These are phyloP conservation scores for Andinoacara biseriatus DNA, from an alignment of 2,113 vertebrate genomes.

Conservation along the genomic window DNA sequence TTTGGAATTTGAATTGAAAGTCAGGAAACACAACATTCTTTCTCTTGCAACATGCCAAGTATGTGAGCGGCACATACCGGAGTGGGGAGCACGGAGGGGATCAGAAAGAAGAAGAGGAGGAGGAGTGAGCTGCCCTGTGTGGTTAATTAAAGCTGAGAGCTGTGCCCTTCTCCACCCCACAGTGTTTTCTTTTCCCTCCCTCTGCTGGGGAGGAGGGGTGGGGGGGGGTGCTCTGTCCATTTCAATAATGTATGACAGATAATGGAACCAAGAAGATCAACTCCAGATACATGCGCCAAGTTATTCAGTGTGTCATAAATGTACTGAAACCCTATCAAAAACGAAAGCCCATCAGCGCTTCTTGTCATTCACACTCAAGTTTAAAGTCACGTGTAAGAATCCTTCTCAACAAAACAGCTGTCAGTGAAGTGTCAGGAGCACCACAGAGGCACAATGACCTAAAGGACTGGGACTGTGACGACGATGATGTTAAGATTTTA, in stretches of 20 bases:
- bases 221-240: slow-evolving; percentile 13
- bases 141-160: slow-evolving; percentile 58
- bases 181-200: slow-evolving; percentile 19
- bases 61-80: background rate
- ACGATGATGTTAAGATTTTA: background rate
- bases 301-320: background rate
- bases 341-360: background rate
- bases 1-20: background rate
- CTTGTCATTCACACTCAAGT: background rate
- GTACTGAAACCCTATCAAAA: background rate
- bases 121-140: slow-evolving; percentile 13
- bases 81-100: background rate
- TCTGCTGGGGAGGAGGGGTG: background rate
- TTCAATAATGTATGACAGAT: slow-evolving; percentile 13
- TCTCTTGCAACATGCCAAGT: background rate
- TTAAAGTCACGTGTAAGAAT: background rate
- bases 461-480: background rate
- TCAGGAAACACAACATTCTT: slow-evolving; percentile 1
- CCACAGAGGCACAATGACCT: background rate
- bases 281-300: background rate
- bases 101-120: background rate
- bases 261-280: background rate
- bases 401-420: background rate
- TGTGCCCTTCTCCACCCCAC: slow-evolving; percentile 47
- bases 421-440: background rate